phyloP scores from a whole-genome alignment of 2,113 vertebrate species.

The Salvelinus fontinalis region DNA sequence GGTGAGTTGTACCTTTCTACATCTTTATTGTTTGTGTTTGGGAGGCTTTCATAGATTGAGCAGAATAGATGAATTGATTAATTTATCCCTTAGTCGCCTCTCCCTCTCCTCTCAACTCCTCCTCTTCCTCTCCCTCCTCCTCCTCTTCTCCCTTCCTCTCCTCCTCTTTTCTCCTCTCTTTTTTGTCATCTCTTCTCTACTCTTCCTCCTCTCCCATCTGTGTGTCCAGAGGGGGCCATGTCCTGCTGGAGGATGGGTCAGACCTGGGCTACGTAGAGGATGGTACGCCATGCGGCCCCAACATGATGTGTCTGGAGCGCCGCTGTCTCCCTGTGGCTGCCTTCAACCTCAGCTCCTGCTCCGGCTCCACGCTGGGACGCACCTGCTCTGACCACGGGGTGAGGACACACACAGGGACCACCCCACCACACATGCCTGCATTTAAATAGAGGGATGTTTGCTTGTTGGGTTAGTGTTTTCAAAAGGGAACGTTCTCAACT shows the following conservation, averaged over 20 bases:
- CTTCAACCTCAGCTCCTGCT: constrained; percentile 93
- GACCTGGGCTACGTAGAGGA: constrained; percentile 94
- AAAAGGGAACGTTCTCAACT: not conserved
- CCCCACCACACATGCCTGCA: not conserved
- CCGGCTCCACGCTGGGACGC: constrained; percentile 77
- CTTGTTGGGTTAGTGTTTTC: not conserved
- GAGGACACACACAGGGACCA: constrained; percentile 34
- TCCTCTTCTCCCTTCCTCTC: no score
- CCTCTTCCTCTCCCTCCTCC: no score
- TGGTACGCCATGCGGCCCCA: constrained; percentile 90
- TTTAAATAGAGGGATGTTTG: not conserved
- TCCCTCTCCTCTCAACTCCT: no score
- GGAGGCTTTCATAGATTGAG: not conserved
- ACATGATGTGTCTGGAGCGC: constrained; percentile 92
- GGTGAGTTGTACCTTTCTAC: constrained; percentile 64
- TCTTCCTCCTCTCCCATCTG: no score
- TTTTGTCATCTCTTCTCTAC: no score
- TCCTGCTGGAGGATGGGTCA: constrained; percentile 87
- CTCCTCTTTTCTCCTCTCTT: no score
- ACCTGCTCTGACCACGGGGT: constrained; percentile 92
- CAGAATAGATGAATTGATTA: not conserved
- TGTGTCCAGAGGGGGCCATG: constrained; percentile 83
- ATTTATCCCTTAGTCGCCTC: no score
- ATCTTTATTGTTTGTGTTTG: not conserved
- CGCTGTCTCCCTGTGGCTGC: constrained; percentile 87